These are phyloP conservation scores for Prionailurus viverrinus DNA, from an alignment of 2,113 vertebrate species.

Conservation along the genomic window DNA sequence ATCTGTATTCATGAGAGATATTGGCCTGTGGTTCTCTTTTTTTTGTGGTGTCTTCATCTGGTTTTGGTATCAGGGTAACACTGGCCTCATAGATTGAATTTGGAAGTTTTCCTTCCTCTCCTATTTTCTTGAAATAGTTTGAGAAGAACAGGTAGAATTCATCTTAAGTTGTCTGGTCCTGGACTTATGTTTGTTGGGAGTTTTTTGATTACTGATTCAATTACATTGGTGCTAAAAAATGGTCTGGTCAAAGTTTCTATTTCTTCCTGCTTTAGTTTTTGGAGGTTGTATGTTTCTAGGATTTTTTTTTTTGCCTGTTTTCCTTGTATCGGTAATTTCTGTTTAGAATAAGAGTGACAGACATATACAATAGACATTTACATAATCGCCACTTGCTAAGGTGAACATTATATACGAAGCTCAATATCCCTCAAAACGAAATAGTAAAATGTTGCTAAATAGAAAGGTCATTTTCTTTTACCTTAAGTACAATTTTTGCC, in stretches of 20 bases:
- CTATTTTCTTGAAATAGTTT: not conserved
- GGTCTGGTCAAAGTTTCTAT: not conserved
- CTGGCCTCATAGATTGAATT: not conserved
- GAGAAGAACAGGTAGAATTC: not conserved
- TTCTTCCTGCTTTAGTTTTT: not conserved
- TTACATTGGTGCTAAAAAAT: not conserved
- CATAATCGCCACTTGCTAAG: constrained; percentile 61
- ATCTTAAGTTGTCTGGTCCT: not conserved
- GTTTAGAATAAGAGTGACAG: constrained; percentile 52
- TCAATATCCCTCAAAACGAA: not conserved
- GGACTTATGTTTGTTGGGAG: not conserved
- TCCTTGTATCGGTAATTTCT: constrained; percentile 50
- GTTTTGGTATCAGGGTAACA: not conserved
- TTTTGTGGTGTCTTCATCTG: not conserved
- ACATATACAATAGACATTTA: constrained; percentile 71
- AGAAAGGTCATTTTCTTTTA: not conserved
- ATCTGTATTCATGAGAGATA: not conserved
- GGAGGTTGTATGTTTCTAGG: not conserved
- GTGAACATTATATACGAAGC: constrained; percentile 22
- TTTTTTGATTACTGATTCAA: not conserved
- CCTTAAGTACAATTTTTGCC: rapidly evolving
- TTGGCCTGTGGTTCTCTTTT: not conserved
- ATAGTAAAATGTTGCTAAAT: not conserved
- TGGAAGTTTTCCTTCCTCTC: not conserved
- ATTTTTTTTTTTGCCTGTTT: not conserved